A percentile compares a stretch with the other conserved stretches of the same genome.
phyloP scores from a whole-genome alignment of 2,888 invertebrate genomes.

The Sicus ferrugineus region DNA sequence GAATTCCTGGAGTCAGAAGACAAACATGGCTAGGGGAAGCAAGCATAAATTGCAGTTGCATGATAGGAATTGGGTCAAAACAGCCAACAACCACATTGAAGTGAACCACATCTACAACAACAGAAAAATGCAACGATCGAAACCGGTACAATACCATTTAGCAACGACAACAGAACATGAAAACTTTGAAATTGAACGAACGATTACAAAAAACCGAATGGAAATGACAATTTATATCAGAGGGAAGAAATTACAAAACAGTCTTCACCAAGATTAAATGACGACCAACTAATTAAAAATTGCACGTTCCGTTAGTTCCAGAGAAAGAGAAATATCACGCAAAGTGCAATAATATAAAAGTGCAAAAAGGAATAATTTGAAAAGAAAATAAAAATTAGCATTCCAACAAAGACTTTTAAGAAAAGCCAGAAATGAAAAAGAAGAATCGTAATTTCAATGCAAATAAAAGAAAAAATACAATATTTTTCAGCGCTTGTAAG shows the following conservation, averaged over 20 bases:
- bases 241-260: slow-evolving; percentile 12
- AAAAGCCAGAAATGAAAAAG: too few relatives aligned
- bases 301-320: not conserved
- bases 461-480: too few relatives aligned
- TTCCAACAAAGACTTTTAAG: not conserved
- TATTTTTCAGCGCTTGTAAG: too few relatives aligned
- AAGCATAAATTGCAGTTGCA: slow-evolving; percentile 23
- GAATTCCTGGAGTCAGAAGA: not conserved
- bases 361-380: not conserved
- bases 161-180: not conserved
- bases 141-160: not conserved
- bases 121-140: not conserved
- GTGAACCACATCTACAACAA: slow-evolving; percentile 1
- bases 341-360: not conserved
- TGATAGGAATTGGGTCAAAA: slow-evolving; percentile 24
- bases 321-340: not conserved
- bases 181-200: too few relatives aligned
- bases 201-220: not conserved
- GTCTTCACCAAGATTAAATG: slow-evolving; percentile 28
- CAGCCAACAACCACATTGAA: not conserved
- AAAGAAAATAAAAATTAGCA: not conserved
- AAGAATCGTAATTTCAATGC: too few relatives aligned
- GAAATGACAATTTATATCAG: not conserved
- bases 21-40: too few relatives aligned
- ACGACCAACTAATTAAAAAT: slow-evolving; percentile 32